A percentile compares a stretch with the other conserved stretches of the same genome.
phyloP scores from a whole-genome alignment of 2,113 vertebrate species.

The Pachyramphus minor region DNA sequence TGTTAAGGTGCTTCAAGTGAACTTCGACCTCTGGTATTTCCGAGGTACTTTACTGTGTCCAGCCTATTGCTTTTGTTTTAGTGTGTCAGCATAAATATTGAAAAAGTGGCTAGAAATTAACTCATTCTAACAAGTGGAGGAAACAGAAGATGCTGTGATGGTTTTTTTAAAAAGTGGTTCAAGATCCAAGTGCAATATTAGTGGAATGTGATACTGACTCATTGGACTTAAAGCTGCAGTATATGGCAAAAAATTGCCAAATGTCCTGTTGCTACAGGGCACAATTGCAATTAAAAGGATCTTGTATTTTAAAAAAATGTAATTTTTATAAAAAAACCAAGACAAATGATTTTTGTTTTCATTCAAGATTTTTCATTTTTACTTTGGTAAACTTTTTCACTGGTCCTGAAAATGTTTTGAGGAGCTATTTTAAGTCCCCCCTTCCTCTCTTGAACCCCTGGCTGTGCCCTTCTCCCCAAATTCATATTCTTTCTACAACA shows the following conservation, averaged over 20 bases:
- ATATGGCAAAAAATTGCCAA: constrained; percentile 76
- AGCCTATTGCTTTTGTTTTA: constrained; percentile 77
- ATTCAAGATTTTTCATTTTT: constrained; percentile 85
- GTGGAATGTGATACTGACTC: constrained; percentile 83
- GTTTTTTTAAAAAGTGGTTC: constrained; percentile 58
- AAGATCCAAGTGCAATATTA: constrained; percentile 85
- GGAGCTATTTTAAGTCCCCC: constrained; percentile 76
- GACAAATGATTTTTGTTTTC: constrained; percentile 76
- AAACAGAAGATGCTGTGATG: constrained; percentile 74
- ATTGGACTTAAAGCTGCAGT: constrained; percentile 79
- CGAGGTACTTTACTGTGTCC: constrained; percentile 73
- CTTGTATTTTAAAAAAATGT: constrained; percentile 85
- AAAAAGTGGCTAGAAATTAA: constrained; percentile 76
- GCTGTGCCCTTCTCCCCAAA: constrained; percentile 68
- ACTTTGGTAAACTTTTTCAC: constrained; percentile 83
- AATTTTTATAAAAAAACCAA: constrained; percentile 81
- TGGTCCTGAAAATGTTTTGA: constrained; percentile 79
- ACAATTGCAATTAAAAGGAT: constrained; percentile 78
- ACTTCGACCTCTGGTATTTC: constrained; percentile 74
- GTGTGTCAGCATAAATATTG: constrained; percentile 78
- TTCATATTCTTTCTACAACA: constrained; percentile 71
- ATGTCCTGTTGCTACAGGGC: constrained; percentile 77
- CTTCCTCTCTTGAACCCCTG: constrained; percentile 60
- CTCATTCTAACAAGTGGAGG: constrained; percentile 75
- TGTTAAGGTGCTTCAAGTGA: constrained; percentile 77